Conservation (phyloP, 2,888 invertebrate species). For the Lepas anatifera region DNA sequence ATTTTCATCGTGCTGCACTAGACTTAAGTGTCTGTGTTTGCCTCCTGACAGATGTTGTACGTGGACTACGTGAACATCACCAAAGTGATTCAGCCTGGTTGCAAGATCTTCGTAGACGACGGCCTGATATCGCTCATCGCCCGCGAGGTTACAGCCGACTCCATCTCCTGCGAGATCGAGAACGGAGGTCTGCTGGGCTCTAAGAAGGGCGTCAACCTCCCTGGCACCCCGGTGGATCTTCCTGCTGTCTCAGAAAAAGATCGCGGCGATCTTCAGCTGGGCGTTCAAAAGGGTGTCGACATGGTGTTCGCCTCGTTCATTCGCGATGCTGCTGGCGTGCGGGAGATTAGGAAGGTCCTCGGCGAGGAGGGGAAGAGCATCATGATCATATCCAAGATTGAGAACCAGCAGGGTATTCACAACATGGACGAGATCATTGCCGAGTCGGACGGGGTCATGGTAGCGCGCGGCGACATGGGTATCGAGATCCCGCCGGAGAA, state of each 20-base stretch:
- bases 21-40: no score
- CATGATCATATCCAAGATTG: conserved; percentile 94
- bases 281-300: conserved; percentile 81
- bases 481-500: conserved; percentile 97
- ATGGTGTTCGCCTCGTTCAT: conserved; percentile 98
- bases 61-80: conserved; percentile 93
- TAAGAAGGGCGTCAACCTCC: conserved; percentile 92
- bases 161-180: conserved; percentile 69
- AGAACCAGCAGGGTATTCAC: conserved; percentile 93
- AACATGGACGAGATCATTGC: conserved; percentile 88
- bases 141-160: conserved; percentile 48
- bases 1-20: no score
- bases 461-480: conserved; percentile 92
- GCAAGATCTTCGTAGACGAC: conserved; percentile 85
- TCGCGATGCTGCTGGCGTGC: conserved; percentile 71
- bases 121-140: conserved; percentile 92
- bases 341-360: conserved; percentile 73
- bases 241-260: conserved; percentile 97
- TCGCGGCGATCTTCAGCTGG: conserved; percentile 78
- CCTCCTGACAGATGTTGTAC: conserved; percentile 49
- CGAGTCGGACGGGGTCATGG: conserved; percentile 95
- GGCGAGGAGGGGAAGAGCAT: conserved; percentile 82
- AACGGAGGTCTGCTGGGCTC: conserved; percentile 91
- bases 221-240: conserved; percentile 87
- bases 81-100: conserved; percentile 74